Evolutionary conservation across 2,797 vertebrate species (phyloP), one percentile per base, ranked within the genome.

Genomic region (Scolopax bukidnonensis): DNA sequence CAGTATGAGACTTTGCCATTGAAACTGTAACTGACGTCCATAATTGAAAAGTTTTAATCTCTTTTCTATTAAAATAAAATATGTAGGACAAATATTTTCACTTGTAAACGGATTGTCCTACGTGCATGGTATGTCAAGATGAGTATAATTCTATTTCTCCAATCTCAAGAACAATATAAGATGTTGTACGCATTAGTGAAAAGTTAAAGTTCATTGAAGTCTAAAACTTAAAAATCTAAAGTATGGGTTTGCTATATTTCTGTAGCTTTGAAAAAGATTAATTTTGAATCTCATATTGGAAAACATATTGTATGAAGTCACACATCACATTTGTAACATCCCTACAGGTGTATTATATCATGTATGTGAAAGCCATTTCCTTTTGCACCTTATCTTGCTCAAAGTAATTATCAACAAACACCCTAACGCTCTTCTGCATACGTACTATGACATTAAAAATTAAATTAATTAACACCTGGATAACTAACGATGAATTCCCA

Each of bases 401-500:
- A 19, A 86, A 51, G 64, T 78, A 90, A 87, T 92, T 93, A 82
- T 27, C 86, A 85, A 50, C 40, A 74, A 81, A 77, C 70, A 91
- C 48, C 51, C 53, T 65, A 90, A 92, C 53, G 38, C 47, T 33
- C n/a, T 3, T 81, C 43, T 90, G 51, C 40, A 83, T 78, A 67
- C n/a, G 38, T 60, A 83, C 51, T 12, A 83, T 47, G 83, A 65
- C 57, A 86, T 51, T 68, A 85, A 79, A 92, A 91, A 79, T 33
- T 11, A 81, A 36, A 24, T 74, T 93, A 78, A 92, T 94, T 96
- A 94, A 33, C 86, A 94, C 63, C 32, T 76, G 63, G 45, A 53
- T 89, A 76, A 67, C 50, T 48, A 86, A 59, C 27, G 45, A 87
- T 64, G 48, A 78, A 84, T 71, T 93, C 61, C 69, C 65, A 68